These are phyloP conservation scores for Rhinella marina DNA, from an alignment of 2,797 vertebrate species.

Conservation along the genomic window DNA sequence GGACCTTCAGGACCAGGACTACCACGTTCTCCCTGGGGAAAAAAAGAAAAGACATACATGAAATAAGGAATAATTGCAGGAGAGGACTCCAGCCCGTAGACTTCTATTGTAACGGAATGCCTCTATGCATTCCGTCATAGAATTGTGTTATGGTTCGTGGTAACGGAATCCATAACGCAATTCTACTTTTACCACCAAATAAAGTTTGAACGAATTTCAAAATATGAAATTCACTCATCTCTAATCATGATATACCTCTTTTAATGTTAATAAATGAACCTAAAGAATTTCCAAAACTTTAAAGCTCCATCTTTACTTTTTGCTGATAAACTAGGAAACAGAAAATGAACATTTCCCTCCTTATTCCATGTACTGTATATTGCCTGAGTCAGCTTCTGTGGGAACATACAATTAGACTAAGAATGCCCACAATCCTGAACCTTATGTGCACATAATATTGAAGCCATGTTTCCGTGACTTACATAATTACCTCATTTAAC, in stretches of 20 bases:
- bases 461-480: not conserved
- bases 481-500: constrained; percentile 17
- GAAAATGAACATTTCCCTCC: not conserved
- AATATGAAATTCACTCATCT: too few species aligned
- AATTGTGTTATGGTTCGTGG: too few species aligned
- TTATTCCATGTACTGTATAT: not conserved
- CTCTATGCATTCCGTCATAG: too few species aligned
- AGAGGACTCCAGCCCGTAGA: too few species aligned
- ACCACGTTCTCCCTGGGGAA: constrained; percentile 88
- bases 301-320: not conserved
- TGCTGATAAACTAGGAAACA: too few species aligned
- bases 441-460: not conserved
- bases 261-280: too few species aligned
- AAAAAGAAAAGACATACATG: constrained; percentile 1
- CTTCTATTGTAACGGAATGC: too few species aligned
- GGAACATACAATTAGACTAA: not conserved
- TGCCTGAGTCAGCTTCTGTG: not conserved
- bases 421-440: not conserved
- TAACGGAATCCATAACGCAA: too few species aligned
- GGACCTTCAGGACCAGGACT: constrained; percentile 87
- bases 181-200: too few species aligned
- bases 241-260: too few species aligned
- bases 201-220: too few species aligned
- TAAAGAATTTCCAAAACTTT: too few species aligned
- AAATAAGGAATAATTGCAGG: not conserved